Conservation (phyloP, 2,113 vertebrate species). For the Erythrocebus patas region DNA sequence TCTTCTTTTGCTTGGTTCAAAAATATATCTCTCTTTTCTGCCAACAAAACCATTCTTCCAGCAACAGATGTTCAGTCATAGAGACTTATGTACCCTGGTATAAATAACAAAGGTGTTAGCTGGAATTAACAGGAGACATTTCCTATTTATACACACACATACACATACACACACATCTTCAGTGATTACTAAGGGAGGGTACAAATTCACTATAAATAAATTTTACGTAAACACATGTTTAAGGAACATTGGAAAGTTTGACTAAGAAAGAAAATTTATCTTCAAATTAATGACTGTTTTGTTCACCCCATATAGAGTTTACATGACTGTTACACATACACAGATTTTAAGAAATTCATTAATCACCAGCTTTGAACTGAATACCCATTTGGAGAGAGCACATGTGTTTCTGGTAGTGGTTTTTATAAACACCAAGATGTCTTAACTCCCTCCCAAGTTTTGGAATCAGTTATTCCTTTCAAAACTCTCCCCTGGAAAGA, state of each 20-base stretch:
- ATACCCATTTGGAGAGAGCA: conserved; percentile 46
- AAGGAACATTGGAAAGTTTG: conserved; percentile 74
- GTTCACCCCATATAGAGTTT: conserved; percentile 60
- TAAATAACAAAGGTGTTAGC: conserved; percentile 80
- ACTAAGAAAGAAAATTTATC: conserved; percentile 70
- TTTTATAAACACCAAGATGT: conserved; percentile 62
- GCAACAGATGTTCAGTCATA: conserved; percentile 77
- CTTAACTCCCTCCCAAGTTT: not conserved
- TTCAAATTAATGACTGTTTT: conserved; percentile 73
- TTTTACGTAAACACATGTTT: conserved; percentile 74
- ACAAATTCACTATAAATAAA: conserved; percentile 72
- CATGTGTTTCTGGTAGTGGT: conserved; percentile 56
- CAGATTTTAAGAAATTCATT: conserved; percentile 66
- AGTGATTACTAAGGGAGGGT: conserved; percentile 69
- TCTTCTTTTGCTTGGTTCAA: conserved; percentile 72
- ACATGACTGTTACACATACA: conserved; percentile 49
- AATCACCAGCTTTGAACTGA: conserved; percentile 73
- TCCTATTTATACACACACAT: conserved; percentile 77
- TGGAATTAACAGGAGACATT: conserved; percentile 76
- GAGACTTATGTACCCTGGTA: conserved; percentile 66
- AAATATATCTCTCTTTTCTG: conserved; percentile 68
- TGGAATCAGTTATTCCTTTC: not conserved
- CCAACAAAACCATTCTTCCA: conserved; percentile 56
- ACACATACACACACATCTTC: conserved; percentile 63
- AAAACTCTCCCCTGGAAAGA: not conserved